These are phyloP conservation scores for Oenanthe oenanthe DNA, from an alignment of 2,113 vertebrate species.

Conservation along the genomic window DNA sequence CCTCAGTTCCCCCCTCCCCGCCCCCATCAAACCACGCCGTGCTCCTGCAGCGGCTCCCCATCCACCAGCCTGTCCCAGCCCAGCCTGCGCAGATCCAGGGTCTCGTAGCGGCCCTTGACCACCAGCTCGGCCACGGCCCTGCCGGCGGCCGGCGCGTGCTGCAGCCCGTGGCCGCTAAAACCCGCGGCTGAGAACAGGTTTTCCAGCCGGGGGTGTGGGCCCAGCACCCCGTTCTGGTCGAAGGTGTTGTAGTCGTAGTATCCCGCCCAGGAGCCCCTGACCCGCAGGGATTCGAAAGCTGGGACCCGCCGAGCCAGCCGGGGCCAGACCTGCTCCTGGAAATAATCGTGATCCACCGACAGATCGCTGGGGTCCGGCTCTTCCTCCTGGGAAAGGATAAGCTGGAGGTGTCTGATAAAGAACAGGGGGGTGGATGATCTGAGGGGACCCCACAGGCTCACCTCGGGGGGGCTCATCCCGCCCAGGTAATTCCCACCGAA, in stretches of 20 bases:
- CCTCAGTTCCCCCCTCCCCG: neutral
- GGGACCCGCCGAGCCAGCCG: neutral
- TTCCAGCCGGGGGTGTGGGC: neutral
- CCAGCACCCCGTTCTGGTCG: neutral
- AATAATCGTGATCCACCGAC: neutral
- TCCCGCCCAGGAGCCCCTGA: neutral
- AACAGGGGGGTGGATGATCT: neutral
- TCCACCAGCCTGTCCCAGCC: neutral
- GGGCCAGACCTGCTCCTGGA: conserved; percentile 8
- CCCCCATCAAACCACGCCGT: neutral
- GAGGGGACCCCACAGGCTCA: neutral
- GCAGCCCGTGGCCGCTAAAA: neutral
- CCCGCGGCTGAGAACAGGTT: neutral
- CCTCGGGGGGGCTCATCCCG: conserved; percentile 85
- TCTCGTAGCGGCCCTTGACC: neutral
- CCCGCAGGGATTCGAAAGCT: neutral
- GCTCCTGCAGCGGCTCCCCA: neutral
- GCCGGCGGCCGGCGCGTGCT: neutral
- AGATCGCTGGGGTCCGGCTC: neutral
- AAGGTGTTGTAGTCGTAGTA: neutral
- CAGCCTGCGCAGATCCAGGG: neutral
- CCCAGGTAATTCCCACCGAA: conserved; percentile 86
- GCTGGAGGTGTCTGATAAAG: neutral
- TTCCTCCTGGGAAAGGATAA: neutral
- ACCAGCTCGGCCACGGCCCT: neutral